Conservation (phyloP, 2,797 vertebrate genomes). For the Fundulus diaphanus region DNA sequence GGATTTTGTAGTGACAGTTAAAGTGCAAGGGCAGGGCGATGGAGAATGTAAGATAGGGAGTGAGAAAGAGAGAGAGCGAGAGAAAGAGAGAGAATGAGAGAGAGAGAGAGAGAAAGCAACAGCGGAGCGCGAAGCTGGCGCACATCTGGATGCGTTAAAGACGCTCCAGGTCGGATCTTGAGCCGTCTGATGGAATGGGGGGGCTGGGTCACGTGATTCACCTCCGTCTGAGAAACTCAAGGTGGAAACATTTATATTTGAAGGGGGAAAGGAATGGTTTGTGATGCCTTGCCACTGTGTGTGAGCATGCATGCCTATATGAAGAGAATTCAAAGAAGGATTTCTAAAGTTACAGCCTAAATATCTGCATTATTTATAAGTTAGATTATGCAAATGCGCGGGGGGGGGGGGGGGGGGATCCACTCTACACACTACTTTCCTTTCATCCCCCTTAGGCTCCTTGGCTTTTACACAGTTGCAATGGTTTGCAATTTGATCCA, state of each 20-base stretch:
- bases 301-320: constrained; percentile 1
- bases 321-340: background rate
- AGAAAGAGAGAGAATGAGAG: background rate
- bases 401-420: background rate
- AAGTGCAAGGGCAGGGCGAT: constrained; percentile 49
- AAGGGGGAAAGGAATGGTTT: constrained; percentile 33
- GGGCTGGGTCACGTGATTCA: constrained; percentile 86
- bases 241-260: constrained; percentile 71
- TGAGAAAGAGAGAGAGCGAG: background rate
- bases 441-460: background rate
- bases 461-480: constrained; percentile 26
- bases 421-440: background rate
- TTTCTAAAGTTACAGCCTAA: background rate
- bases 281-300: constrained; percentile 3
- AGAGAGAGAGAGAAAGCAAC: constrained; percentile 46
- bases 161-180: constrained; percentile 76
- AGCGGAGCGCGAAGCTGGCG: constrained; percentile 57
- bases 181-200: constrained; percentile 88
- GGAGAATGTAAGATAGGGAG: constrained; percentile 1
- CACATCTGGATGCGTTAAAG: constrained; percentile 80
- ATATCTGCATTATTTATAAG: background rate
- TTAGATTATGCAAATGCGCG: background rate
- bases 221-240: constrained; percentile 67
- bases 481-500: constrained; percentile 36
- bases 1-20: constrained; percentile 34